phyloP scores from a whole-genome alignment of 1,140 invertebrate species.

The Melipona quadrifasciata region DNA sequence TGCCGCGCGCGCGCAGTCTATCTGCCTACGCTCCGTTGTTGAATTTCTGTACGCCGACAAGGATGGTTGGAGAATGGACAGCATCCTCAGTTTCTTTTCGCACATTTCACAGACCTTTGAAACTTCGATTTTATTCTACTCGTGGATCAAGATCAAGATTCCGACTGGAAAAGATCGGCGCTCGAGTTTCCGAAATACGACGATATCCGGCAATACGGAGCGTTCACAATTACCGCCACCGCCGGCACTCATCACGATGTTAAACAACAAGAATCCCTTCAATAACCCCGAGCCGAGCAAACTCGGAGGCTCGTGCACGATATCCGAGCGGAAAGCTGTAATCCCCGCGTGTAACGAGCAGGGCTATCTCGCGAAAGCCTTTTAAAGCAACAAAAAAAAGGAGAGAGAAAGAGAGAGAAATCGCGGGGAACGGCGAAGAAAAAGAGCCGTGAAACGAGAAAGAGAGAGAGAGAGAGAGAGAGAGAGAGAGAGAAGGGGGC shows the following conservation, averaged over 20 bases:
- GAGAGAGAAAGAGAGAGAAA: not conserved
- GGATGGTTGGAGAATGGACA: not conserved
- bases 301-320: not conserved
- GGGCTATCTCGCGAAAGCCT: not conserved
- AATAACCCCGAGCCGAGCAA: not conserved
- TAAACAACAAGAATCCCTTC: constrained; percentile 2
- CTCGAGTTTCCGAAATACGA: not conserved
- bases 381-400: not conserved
- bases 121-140: not conserved
- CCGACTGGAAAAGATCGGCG: too few species aligned
- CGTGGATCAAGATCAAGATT: not conserved
- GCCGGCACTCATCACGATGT: not conserved
- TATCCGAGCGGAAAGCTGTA: constrained; percentile 9
- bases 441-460: not conserved
- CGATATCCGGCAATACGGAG: not conserved
- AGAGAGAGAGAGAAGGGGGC: too few species aligned
- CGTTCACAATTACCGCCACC: not conserved
- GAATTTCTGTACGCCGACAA: not conserved
- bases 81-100: not conserved
- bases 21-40: not conserved
- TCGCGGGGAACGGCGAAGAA: not conserved
- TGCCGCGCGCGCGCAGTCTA: not conserved
- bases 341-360: constrained; percentile 28
- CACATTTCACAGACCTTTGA: not conserved
- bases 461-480: too few species aligned